Base-by-base conservation (phyloP, 2,888 invertebrate species). In the Clepsis dumicolana region DNA sequence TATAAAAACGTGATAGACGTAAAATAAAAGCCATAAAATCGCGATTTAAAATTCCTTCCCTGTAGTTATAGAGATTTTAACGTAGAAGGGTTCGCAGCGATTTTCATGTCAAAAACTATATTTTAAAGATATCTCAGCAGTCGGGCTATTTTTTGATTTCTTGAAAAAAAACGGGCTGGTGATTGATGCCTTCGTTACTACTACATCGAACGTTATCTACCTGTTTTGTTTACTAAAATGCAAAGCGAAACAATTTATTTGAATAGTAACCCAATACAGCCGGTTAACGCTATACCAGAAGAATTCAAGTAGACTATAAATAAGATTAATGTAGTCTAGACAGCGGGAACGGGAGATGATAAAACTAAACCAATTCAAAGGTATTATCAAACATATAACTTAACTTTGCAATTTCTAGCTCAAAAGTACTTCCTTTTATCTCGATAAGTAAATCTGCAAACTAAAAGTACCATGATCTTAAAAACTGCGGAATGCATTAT, bases 321-420 rank as follows among this genome's bases (percentile, higher is more conserved):
- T 66, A 62, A 54, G 66, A 66, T 66, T 48, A 66, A 66, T 54
- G 66, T 24, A 66, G 66, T 66, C 66, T 66, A 66, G 66, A 66
- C 62, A 25, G 29, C 24, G 35, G 61, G 24, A 62, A 48, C n/a
- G 25, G 5, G 44, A 61, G 35, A 52, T 29, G 44, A 32, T 53
- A 53, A 62, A 32, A 16, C 14, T 53, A 35, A 44, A 54, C 24
- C 41, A 61, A 54, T 44, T 14, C 24, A 32, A 25, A 61, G 48
- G 12, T 18, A 25, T 35, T 60, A 44, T 38, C 32, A 38, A 27
- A 59, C 27, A 48, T 32, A 32, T 12, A 64, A 56, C 25, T 16
- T 59, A n/a, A 32, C 16, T 21, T 48, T n/a, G 52, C 48, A 48
- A 48, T 21, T 48, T 48, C 8, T 21, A 48, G 48, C 48, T 10